phyloP scores from a whole-genome alignment of 1,140 invertebrate species.

The Nasonia giraulti region DNA sequence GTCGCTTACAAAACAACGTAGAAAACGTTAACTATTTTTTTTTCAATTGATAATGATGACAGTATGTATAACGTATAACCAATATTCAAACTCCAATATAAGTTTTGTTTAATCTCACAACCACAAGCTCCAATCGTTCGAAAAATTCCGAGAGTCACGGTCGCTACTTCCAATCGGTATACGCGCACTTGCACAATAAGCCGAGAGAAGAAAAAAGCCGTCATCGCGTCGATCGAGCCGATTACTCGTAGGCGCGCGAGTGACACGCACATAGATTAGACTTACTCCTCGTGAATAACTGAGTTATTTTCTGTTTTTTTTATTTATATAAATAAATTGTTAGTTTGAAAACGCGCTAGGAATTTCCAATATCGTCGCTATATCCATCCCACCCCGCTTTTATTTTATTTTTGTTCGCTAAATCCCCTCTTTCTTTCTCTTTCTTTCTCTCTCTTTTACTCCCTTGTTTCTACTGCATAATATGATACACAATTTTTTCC shows the following conservation, averaged over 20 bases:
- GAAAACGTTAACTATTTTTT: background rate
- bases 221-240: slow-evolving; percentile 58
- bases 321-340: slow-evolving; percentile 68
- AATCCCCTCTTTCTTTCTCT: slow-evolving; percentile 17
- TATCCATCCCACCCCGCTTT: background rate
- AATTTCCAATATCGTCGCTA: slow-evolving; percentile 52
- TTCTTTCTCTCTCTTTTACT: background rate
- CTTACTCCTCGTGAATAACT: slow-evolving; percentile 67
- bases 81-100: slow-evolving; percentile 22
- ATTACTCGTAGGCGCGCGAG: slow-evolving; percentile 52
- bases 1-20: background rate
- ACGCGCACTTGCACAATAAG: background rate
- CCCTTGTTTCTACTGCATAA: slow-evolving; percentile 25
- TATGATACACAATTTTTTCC: slow-evolving; percentile 36
- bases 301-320: slow-evolving; percentile 57
- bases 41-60: background rate
- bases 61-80: background rate
- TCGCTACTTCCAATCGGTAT: slow-evolving; percentile 12
- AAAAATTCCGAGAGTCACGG: slow-evolving; percentile 39
- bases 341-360: slow-evolving; percentile 64
- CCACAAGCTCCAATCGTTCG: slow-evolving; percentile 20
- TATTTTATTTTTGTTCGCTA: slow-evolving; percentile 17
- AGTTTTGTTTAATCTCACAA: slow-evolving; percentile 21
- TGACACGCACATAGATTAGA: slow-evolving; percentile 67
- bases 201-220: slow-evolving; percentile 20